phyloP scores from a whole-genome alignment of 2,113 vertebrate species.

The Nansenia antarctica region DNA sequence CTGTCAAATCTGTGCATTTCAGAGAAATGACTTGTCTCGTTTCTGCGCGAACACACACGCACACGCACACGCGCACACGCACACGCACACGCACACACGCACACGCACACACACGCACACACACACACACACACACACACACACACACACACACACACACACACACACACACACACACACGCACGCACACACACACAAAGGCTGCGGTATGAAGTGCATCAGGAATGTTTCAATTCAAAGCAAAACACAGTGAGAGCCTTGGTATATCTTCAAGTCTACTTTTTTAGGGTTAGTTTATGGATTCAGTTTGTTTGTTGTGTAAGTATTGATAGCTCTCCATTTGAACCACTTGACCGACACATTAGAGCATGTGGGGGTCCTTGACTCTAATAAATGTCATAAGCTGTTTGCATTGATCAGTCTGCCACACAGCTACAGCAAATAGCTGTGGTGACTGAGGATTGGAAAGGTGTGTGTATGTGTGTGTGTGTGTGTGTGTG shows the following conservation, averaged over 20 bases:
- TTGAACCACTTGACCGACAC: slow-evolving; percentile 48
- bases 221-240: neutral
- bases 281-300: neutral
- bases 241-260: neutral
- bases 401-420: slow-evolving; percentile 64
- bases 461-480: slow-evolving; percentile 10
- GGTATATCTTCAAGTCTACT: neutral
- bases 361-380: slow-evolving; percentile 54
- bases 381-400: slow-evolving; percentile 65
- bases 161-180: neutral
- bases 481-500: neutral
- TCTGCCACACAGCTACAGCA: slow-evolving; percentile 41
- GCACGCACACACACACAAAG: neutral
- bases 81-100: no score
- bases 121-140: neutral
- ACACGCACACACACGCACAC: no score
- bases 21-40: neutral
- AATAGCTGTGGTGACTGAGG: slow-evolving; percentile 26
- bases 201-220: neutral
- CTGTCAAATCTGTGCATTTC: slow-evolving; percentile 18
- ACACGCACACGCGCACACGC: no score
- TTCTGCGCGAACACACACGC: no score
- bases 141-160: neutral
- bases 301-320: neutral
- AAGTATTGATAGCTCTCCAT: slow-evolving; percentile 14